A percentile compares a stretch with the other conserved stretches of the same genome.
These are phyloP conservation scores for Tenebrio molitor DNA, from an alignment of 1,140 invertebrate species.

Conservation along the genomic window DNA sequence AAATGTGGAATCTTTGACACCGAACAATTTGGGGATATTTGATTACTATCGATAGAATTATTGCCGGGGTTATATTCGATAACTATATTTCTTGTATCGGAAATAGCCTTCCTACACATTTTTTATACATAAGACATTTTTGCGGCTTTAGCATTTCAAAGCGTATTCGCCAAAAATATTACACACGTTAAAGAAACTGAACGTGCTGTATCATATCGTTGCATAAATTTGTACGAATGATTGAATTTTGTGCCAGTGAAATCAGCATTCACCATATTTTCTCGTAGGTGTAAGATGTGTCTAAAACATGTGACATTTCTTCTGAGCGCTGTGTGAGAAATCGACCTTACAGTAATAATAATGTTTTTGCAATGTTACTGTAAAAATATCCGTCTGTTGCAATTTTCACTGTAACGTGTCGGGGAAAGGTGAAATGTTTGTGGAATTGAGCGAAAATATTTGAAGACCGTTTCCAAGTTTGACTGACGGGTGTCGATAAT, in stretches of 20 bases:
- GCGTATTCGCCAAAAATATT: conserved; percentile 15
- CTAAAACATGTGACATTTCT: no score
- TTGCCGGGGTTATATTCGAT: conserved; percentile 21
- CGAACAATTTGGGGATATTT: conserved; percentile 34
- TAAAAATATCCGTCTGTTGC: no score
- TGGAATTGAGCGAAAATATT: no score
- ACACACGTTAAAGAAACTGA: conserved; percentile 25
- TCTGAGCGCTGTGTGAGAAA: no score
- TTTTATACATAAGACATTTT: conserved; percentile 22
- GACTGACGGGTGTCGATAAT: no score
- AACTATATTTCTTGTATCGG: conserved; percentile 35
- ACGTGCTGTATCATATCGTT: conserved; percentile 13
- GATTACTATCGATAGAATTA: conserved; percentile 38
- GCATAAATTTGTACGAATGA: conserved; percentile 23
- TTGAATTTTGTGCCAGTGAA: conserved; percentile 17
- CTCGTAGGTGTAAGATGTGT: no score
- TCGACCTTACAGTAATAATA: no score
- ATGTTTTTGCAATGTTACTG: no score
- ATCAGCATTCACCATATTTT: no score
- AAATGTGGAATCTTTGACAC: conserved; percentile 27
- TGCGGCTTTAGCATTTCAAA: conserved; percentile 19
- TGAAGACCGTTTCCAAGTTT: no score
- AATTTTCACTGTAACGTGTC: no score
- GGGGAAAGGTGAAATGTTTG: no score
- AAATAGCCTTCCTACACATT: conserved; percentile 23